Base-by-base conservation (phyloP, 1,140 invertebrate genomes). In the Sweltsa coloradensis region DNA sequence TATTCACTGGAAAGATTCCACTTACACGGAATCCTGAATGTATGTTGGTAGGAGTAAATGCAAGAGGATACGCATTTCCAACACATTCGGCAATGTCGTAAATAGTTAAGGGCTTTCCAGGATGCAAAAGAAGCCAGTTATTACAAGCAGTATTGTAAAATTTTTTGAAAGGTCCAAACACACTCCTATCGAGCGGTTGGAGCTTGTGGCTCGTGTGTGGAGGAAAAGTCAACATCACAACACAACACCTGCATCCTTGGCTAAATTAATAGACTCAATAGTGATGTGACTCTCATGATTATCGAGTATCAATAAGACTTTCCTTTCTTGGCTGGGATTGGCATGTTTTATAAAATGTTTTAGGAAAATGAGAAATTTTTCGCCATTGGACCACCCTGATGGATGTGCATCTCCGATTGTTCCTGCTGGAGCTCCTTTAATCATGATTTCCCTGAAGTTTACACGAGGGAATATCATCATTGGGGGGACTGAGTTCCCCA, bases 101-200 rank as follows among this genome's bases (percentile, higher is more conserved):
- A n/a, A 64, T 60, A 7, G 42, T 27, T 19, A 44, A 19, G 18
- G 50, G 47, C 51, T 53, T 26, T 4, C 57, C 59, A 19, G 57
- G 55, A 45, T 63, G 50, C 9, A 34, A 45, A 11, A 47, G 46
- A 49, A 66, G 49, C 57, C 57, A 65, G 37, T 45, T 47, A 22
- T 53, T 41, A 21, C 47, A 34, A 16, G 55, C 49, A 71, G 68
- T 47, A 69, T 75, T 75, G 53, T 63, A 63, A 61, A 50, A 50
- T 0, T 14, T 49, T 45, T 67, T 67, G 7, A 68, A 63, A 18
- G 60, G 58, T 1, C 55, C 57, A 55, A 53, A 62, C 19, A 67
- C 57, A 21, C 57, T 56, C 27, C 55, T 31, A 53, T 68, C 64
- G 4, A 69, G 49, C 14, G 65, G 66, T 49, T 71, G 66, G 2